These are phyloP conservation scores for Odontamblyopus rebecca DNA, from an alignment of 2,797 vertebrate species.

Conservation along the genomic window DNA sequence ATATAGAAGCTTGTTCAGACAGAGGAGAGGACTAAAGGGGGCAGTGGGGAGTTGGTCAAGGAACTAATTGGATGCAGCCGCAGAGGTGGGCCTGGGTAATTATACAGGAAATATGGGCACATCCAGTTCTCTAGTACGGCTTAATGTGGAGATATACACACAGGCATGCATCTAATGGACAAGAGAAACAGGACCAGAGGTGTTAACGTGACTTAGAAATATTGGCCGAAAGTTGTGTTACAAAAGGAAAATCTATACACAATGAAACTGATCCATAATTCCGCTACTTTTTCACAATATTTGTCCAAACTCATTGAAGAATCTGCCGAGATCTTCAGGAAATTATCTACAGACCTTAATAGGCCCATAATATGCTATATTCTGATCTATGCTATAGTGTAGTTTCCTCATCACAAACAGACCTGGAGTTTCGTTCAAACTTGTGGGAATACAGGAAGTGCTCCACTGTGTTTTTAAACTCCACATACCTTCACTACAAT, in stretches of 20 bases:
- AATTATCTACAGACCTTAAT: neutral
- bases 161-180: neutral
- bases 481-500: no score
- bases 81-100: constrained; percentile 64
- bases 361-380: no score
- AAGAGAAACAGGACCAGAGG: neutral
- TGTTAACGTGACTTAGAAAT: neutral
- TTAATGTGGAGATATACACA: no score
- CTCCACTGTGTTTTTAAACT: no score
- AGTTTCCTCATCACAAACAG: no score
- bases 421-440: no score
- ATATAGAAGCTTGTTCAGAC: constrained; percentile 44
- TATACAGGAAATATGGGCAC: constrained; percentile 64
- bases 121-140: constrained; percentile 47
- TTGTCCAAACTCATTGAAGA: neutral
- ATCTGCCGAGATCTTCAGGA: neutral
- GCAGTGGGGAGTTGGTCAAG: constrained; percentile 67
- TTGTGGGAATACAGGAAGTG: no score
- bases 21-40: constrained; percentile 39
- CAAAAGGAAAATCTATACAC: neutral
- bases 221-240: neutral
- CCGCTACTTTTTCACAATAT: neutral
- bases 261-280: neutral
- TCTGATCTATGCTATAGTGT: no score
- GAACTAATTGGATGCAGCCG: constrained; percentile 73